Base-by-base conservation (phyloP, 2,888 invertebrate genomes). In the Lamellibrachia satsuma region DNA sequence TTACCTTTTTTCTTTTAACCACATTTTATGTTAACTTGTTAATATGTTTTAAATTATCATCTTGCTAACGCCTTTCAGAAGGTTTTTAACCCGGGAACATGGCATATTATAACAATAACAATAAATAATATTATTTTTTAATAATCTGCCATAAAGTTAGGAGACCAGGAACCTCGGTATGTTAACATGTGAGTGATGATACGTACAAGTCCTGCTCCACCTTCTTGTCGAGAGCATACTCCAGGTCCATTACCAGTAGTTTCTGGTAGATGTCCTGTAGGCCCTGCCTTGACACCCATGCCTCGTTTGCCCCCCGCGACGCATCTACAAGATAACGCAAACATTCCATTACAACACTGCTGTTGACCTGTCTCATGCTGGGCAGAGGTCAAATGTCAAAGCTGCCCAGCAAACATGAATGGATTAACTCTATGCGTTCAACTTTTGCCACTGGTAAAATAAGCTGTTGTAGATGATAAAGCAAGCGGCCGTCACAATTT, bases 221-320 rank as follows among this genome's bases (percentile, higher is more conserved):
- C 97, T 98, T 98, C 96, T 98, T 98, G 96, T 98, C 98, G 95
- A 98, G 97, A 27, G 98, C 98, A 97, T 98, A 98, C 96, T 98
- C 98, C 95, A 98, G 97, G 96, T 98, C 98, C 93, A 98, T 97
- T 92, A 98, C 97, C 93, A 98, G 97, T 92, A 98, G 97, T 96
- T 95, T 95, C 94, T 96, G 96, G 95, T 96, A 96, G 52, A 96
- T 94, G 97, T 98, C 97, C 95, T 97, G 96, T 92, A 97, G 95
- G 92, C 95, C 90, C 91, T 94, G 94, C 39, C 94, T 92, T 3
- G 91, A 91, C 90, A 93, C 92, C 94, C 94, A 94, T 8, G 93
- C 93, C 90, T 94, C 94, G 92, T 93, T 94, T n/a, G 93, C 92
- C 11, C 94, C 93, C 7, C 91, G 92, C 3, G 94, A 92, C n/a